These are phyloP conservation scores for Drosophila funebris DNA, from an alignment of 1,140 invertebrate genomes.

Conservation along the genomic window DNA sequence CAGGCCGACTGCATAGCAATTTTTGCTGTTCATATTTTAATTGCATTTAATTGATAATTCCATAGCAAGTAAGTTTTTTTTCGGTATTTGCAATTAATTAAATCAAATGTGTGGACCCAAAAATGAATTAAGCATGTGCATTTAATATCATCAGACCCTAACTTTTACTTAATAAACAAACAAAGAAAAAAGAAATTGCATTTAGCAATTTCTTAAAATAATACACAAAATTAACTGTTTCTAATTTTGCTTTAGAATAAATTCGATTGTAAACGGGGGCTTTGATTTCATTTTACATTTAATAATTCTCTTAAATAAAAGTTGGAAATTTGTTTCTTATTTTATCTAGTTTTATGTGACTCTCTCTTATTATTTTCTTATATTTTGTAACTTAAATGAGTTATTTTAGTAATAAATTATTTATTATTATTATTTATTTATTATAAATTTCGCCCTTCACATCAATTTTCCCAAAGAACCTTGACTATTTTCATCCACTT, in stretches of 20 bases:
- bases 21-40: slow-evolving; percentile 62
- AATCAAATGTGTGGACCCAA: slow-evolving; percentile 18
- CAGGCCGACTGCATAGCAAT: slow-evolving; percentile 11
- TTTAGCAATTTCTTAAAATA: background rate
- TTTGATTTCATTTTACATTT: no score
- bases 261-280: no score
- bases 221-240: no score
- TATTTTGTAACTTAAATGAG: no score
- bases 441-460: background rate
- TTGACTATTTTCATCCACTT: background rate
- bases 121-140: slow-evolving; percentile 6
- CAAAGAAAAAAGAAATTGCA: background rate
- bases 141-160: background rate
- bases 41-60: slow-evolving; percentile 66
- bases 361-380: no score
- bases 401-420: no score
- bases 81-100: slow-evolving; percentile 49
- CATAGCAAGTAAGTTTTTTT: slow-evolving; percentile 19
- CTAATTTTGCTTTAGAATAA: no score
- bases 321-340: no score
- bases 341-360: no score
- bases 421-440: background rate
- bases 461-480: slow-evolving; percentile 2
- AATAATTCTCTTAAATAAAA: no score
- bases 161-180: background rate